Percentiles rank a stretch among this genome's conserved stretches.
These are phyloP conservation scores for Aeoliscus strigatus DNA, from an alignment of 2,797 vertebrate species.

Conservation along the genomic window DNA sequence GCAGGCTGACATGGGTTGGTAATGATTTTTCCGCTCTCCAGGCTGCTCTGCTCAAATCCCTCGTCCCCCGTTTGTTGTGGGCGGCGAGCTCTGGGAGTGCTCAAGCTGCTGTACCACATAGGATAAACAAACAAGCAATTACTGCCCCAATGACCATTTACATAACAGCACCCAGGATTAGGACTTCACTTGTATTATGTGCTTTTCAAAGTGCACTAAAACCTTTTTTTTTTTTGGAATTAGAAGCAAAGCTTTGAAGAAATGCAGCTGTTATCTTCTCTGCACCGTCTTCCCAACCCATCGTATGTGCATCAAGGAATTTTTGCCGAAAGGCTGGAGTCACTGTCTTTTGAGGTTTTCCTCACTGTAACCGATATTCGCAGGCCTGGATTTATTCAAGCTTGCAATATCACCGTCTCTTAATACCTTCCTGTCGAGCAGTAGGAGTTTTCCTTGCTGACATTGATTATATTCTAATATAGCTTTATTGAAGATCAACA, in stretches of 20 bases:
- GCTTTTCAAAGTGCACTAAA: slow-evolving; percentile 15
- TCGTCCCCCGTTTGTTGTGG: slow-evolving; percentile 51
- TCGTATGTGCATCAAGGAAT: slow-evolving; percentile 46
- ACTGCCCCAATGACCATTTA: slow-evolving; percentile 34
- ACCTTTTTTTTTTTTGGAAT: slow-evolving; percentile 38
- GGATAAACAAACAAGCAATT: slow-evolving; percentile 64
- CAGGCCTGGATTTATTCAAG: slow-evolving; percentile 57
- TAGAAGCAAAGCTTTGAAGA: slow-evolving; percentile 59
- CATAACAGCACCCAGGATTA: slow-evolving; percentile 18
- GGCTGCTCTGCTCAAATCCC: slow-evolving; percentile 39
- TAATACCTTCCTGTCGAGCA: slow-evolving; percentile 45
- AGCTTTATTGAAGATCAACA: slow-evolving; percentile 13
- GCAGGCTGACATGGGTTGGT: slow-evolving; percentile 28
- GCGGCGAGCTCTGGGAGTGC: slow-evolving; percentile 14
- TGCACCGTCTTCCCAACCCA: slow-evolving; percentile 38
- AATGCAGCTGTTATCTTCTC: slow-evolving; percentile 27
- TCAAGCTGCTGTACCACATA: slow-evolving; percentile 34
- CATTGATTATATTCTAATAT: slow-evolving; percentile 13
- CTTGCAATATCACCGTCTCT: slow-evolving; percentile 39
- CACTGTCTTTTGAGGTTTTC: slow-evolving; percentile 51
- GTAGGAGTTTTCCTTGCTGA: slow-evolving; percentile 38
- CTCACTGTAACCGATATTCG: slow-evolving; percentile 41
- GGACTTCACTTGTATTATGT: slow-evolving; percentile 3
- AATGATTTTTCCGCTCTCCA: slow-evolving; percentile 54
- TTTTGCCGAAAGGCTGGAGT: slow-evolving; percentile 44